These are phyloP conservation scores for Nibea albiflora DNA, from an alignment of 2,113 vertebrate species.

Conservation along the genomic window DNA sequence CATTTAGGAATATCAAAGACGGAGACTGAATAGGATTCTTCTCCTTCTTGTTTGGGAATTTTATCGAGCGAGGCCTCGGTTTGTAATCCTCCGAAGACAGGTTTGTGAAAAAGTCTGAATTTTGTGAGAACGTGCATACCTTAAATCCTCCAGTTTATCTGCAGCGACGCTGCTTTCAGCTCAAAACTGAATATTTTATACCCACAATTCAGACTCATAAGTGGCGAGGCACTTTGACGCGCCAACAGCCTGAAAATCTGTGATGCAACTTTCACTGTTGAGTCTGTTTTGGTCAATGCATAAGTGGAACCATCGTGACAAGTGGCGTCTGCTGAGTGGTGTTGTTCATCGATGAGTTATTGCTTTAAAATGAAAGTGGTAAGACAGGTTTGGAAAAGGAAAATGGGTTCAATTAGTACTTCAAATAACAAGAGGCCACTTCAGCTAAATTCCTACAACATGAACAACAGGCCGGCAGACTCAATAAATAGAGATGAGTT, in stretches of 20 bases:
- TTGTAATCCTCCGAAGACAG: slow-evolving; percentile 18
- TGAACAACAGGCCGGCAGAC: slow-evolving; percentile 77
- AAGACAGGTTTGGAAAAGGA: slow-evolving; percentile 81
- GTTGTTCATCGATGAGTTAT: slow-evolving; percentile 81
- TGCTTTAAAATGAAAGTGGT: slow-evolving; percentile 83
- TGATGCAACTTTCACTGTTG: slow-evolving; percentile 64
- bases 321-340: slow-evolving; percentile 79
- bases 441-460: slow-evolving; percentile 78
- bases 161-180: slow-evolving; percentile 8
- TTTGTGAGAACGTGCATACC: background rate
- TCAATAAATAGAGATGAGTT: slow-evolving; percentile 76
- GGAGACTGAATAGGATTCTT: slow-evolving; percentile 41
- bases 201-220: slow-evolving; percentile 51
- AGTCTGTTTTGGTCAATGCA: slow-evolving; percentile 83
- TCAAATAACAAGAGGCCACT: slow-evolving; percentile 83
- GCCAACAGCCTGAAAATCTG: slow-evolving; percentile 57
- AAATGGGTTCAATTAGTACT: slow-evolving; percentile 85
- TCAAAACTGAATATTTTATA: slow-evolving; percentile 54
- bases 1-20: slow-evolving; percentile 64
- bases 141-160: slow-evolving; percentile 36
- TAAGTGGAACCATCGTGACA: slow-evolving; percentile 79
- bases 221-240: slow-evolving; percentile 57
- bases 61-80: slow-evolving; percentile 18
- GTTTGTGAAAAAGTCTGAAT: slow-evolving; percentile 13
- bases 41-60: slow-evolving; percentile 39